These are phyloP conservation scores for Euclidia mi DNA, from an alignment of 2,888 invertebrate species.

Conservation along the genomic window DNA sequence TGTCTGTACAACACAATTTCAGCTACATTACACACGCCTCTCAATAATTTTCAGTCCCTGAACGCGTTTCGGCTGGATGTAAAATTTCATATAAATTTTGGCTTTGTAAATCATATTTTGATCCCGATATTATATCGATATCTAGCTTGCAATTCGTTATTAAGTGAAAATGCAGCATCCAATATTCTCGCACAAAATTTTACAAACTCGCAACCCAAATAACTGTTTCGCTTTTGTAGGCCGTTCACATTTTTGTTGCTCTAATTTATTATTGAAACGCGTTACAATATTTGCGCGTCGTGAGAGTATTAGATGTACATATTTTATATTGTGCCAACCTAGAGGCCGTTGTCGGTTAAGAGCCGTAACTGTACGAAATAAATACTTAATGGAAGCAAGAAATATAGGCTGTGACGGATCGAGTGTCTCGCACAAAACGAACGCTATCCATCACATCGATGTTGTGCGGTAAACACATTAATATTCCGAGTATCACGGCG, in stretches of 20 bases:
- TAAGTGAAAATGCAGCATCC: conserved; percentile 1
- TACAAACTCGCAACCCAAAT: background rate
- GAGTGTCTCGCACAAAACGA: conserved; percentile 41
- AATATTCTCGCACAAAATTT: background rate
- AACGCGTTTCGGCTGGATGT: background rate
- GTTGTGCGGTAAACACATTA: conserved; percentile 38
- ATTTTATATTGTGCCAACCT: conserved; percentile 34
- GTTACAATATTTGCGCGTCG: conserved; percentile 28
- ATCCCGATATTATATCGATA: background rate
- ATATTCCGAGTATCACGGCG: conserved; percentile 33
- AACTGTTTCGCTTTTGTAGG: background rate
- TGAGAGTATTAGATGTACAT: conserved; percentile 38
- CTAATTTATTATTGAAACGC: conserved; percentile 22
- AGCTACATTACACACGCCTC: background rate
- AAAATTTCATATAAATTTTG: background rate
- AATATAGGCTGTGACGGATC: conserved; percentile 37
- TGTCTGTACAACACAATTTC: too few relatives aligned
- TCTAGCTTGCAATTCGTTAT: background rate
- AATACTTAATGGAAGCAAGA: conserved; percentile 39
- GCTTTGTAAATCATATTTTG: conserved; percentile 5
- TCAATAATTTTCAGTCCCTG: background rate
- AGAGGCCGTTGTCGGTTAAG: conserved; percentile 31
- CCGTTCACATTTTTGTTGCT: background rate
- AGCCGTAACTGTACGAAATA: conserved; percentile 33
- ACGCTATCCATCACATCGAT: conserved; percentile 55